Evolutionary conservation across 1,140 invertebrate genomes (phyloP).

Genomic region (Platorchestia sp.): DNA sequence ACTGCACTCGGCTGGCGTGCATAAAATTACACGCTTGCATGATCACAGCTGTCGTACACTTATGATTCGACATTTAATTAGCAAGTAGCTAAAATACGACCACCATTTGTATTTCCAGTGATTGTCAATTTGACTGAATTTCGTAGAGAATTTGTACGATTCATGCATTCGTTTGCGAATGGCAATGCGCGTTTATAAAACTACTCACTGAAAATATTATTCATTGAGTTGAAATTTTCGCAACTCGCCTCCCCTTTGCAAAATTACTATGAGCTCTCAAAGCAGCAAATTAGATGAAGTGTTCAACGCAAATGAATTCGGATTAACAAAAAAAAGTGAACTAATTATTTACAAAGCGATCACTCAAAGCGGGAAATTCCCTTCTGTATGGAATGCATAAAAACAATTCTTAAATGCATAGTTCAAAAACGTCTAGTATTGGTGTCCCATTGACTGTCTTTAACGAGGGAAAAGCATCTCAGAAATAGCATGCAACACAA

Average conservation of each 20-base stretch:
- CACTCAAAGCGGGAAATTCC: not conserved
- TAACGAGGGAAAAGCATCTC: not conserved
- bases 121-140: not conserved
- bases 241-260: not conserved
- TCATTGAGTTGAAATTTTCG: not conserved
- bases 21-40: not conserved
- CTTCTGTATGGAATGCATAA: not conserved
- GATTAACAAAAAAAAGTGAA: not conserved
- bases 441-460: not conserved
- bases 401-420: not conserved
- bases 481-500: not conserved
- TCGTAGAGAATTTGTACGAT: not conserved
- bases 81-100: not conserved
- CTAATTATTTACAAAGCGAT: not conserved
- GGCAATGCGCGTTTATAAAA: not conserved
- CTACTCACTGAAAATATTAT: not conserved
- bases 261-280: not conserved
- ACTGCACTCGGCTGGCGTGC: not conserved
- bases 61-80: not conserved
- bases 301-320: not conserved
- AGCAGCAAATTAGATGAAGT: not conserved
- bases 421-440: not conserved
- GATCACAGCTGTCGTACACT: not conserved
- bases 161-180: not conserved
- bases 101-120: not conserved